Evolutionary conservation across 2,888 invertebrate species (phyloP).

Genomic region (Spicauda simplicius): DNA sequence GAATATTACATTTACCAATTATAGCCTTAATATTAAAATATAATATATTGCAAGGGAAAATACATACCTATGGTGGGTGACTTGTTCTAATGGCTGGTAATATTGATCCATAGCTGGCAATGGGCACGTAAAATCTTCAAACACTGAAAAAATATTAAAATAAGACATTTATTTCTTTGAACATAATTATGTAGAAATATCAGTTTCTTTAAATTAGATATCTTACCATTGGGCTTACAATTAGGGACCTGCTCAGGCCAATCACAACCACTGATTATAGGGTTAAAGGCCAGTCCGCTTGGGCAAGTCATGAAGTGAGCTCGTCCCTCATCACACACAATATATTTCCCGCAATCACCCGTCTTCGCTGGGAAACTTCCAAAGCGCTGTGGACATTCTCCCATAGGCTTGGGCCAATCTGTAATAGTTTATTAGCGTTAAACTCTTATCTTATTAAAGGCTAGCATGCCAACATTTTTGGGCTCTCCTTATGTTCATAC

Average conservation of each 20-base stretch:
- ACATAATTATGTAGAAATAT: neutral
- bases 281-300: slow-evolving; percentile 62
- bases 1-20: too few species aligned
- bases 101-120: slow-evolving; percentile 45
- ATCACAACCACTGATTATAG: slow-evolving; percentile 55
- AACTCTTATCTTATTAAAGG: too few species aligned
- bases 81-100: slow-evolving; percentile 46
- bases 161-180: neutral
- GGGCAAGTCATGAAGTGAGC: slow-evolving; percentile 64
- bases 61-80: slow-evolving; percentile 58
- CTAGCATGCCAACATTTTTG: too few species aligned
- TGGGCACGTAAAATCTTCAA: slow-evolving; percentile 57
- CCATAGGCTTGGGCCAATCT: slow-evolving; percentile 43
- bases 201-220: neutral
- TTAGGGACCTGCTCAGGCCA: slow-evolving; percentile 66
- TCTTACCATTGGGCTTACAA: slow-evolving; percentile 60
- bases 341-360: slow-evolving; percentile 62
- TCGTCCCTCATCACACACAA: slow-evolving; percentile 61
- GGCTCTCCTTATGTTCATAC: too few species aligned
- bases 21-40: too few species aligned
- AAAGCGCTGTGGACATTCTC: slow-evolving; percentile 50
- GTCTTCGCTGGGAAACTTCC: slow-evolving; percentile 56
- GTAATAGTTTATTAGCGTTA: slow-evolving; percentile 14
- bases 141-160: slow-evolving; percentile 36
- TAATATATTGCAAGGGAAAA: too few species aligned